Percentiles rank a stretch among this genome's conserved stretches.
Evolutionary conservation across 2,113 vertebrate genomes (phyloP).

Genomic region (Tautogolabrus adspersus): DNA sequence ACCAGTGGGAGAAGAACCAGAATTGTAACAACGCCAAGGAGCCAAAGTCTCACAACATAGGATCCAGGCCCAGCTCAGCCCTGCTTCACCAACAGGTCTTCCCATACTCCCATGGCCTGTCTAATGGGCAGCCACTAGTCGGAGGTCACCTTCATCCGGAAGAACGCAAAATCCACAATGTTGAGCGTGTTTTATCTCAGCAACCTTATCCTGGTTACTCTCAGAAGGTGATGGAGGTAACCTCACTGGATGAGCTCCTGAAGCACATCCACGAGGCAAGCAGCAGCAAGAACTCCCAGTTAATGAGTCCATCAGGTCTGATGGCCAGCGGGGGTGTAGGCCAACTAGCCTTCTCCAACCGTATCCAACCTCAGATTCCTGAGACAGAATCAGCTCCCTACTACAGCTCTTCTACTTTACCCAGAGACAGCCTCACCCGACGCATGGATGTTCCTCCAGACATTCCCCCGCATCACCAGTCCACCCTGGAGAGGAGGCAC

Average conservation of each 20-base stretch:
- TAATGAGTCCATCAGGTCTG: constrained; percentile 80
- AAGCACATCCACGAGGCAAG: constrained; percentile 89
- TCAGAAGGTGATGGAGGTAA: constrained; percentile 91
- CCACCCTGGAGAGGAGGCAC: constrained; percentile 84
- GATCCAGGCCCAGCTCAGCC: constrained; percentile 79
- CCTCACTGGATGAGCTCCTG: constrained; percentile 89
- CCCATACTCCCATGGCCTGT: constrained; percentile 81
- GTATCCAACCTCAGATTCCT: constrained; percentile 86
- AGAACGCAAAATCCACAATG: constrained; percentile 86
- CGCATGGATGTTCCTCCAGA: constrained; percentile 91
- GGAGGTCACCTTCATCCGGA: constrained; percentile 78
- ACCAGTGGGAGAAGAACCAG: constrained; percentile 93
- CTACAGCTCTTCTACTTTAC: constrained; percentile 86
- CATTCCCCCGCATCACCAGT: constrained; percentile 76
- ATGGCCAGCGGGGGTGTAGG: constrained; percentile 66
- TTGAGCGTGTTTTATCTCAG: constrained; percentile 83
- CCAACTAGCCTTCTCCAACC: constrained; percentile 82
- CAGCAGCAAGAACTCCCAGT: constrained; percentile 77
- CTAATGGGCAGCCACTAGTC: constrained; percentile 76
- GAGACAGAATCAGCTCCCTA: constrained; percentile 84
- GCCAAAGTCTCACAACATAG: constrained; percentile 75
- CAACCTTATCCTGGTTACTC: constrained; percentile 82
- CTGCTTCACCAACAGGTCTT: constrained; percentile 82
- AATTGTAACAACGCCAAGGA: constrained; percentile 91
- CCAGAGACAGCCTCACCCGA: constrained; percentile 87